Base-by-base conservation (phyloP, 2,888 invertebrate species). In the Microchrysa polita region DNA sequence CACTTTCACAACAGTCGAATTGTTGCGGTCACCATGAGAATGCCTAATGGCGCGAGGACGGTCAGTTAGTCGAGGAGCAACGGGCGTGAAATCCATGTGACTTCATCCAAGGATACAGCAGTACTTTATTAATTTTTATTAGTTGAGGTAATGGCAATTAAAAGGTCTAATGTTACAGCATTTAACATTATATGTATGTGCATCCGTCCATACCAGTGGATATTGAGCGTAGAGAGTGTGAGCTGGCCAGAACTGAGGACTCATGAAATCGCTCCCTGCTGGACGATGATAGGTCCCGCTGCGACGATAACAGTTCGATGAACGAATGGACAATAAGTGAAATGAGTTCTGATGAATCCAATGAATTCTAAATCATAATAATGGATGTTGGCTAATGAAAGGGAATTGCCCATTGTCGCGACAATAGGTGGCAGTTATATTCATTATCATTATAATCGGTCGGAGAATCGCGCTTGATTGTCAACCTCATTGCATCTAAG, bases 131-230 rank as follows among this genome's bases (percentile, higher is more conserved):
- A 65, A 65, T 65, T 65, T 65, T 65, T 65, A 65, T 65, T 65
- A 44, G 65, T 34, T 65, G 48, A 65, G 65, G 65, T 48, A 65
- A 65, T 65, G 65, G 65, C 48, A 65, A 65, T 65, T 65, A 65
- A 44, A 34, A 65, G 65, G 65, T 44, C 65, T 65, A 65, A 65
- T 65, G 65, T 48, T 65, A 48, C 20, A 65, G 20, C 65, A 48
- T 65, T 61, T 61, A 48, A 18, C 44, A 65, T 65, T 65, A 48
- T 65, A n/a, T n/a, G n/a, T n/a, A n/a, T n/a, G n/a, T n/a, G n/a
- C n/a, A n/a, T n/a, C n/a, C n/a, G n/a, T n/a, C n/a, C n/a, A n/a
- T n/a, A n/a, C n/a, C n/a, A n/a, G 48, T 5, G 44, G 16, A 65
- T 20, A 10, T 22, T 48, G 65, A 18, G 34, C 16, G 65, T 22